Conservation (phyloP, 2,113 vertebrate genomes). For the Tiliqua scincoides region DNA sequence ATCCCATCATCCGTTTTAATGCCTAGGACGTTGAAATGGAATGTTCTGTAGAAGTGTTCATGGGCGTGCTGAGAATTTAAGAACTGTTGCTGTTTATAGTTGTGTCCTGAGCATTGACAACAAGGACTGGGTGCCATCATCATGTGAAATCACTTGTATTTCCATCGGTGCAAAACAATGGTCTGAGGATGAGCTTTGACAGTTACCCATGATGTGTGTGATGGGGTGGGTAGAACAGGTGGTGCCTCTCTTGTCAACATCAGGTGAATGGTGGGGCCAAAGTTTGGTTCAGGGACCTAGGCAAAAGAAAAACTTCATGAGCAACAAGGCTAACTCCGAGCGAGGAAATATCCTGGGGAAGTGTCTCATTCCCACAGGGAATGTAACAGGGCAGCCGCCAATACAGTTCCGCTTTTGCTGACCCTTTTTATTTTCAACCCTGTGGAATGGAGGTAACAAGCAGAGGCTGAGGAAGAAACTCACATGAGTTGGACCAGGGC, state of each 20-base stretch:
- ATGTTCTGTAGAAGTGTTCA: neutral
- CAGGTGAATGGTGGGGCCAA: neutral
- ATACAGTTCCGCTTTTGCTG: neutral
- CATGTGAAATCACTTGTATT: neutral
- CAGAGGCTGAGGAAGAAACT: neutral
- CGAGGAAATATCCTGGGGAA: neutral
- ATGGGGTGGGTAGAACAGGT: neutral
- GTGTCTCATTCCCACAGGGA: neutral
- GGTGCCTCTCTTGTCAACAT: neutral
- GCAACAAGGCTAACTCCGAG: neutral
- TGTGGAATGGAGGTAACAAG: neutral
- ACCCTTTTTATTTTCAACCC: neutral
- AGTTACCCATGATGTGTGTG: neutral
- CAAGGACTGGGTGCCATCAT: neutral
- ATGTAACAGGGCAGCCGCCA: neutral
- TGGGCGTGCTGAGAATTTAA: neutral
- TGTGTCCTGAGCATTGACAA: neutral
- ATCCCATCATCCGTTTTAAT: neutral
- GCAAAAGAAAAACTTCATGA: neutral
- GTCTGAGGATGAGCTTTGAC: neutral
- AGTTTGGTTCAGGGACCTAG: neutral
- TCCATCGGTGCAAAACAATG: neutral
- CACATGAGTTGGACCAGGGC: neutral
- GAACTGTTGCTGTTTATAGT: neutral
- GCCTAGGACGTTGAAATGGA: neutral